Base-by-base conservation (phyloP, 2,113 vertebrate species). In the Mormoops blainvillei region DNA sequence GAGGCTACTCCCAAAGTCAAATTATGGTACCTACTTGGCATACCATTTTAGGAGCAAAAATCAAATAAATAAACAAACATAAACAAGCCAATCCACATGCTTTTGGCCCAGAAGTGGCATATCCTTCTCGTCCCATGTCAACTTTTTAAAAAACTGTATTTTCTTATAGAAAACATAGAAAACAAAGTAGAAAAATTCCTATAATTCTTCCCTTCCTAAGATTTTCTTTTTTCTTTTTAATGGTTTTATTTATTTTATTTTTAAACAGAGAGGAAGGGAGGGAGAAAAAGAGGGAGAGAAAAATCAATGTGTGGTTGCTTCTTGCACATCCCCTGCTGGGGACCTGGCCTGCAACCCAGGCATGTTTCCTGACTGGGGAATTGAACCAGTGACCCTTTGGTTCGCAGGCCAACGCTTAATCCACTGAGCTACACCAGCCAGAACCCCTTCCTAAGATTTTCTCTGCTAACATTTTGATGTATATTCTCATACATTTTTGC, bases 161-260 rank as follows among this genome's bases (percentile, higher is more conserved):
- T 94, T 65, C 24, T 80, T 61, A 0, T 33, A 83, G 61, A 86
- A 96, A 94, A 52, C 20, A 77, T 2, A 63, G 36, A 91, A 88
- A 76, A 19, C 43, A 91, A 82, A 52, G 5, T 92, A 86, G 61
- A 85, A 48, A 54, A 80, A 48, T 38, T 16, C 6, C 10, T 54
- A 0, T 67, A 61, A 83, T 87, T 83, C 68, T 86, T 38, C 48
- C 45, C 4, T 26, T 13, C 38, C 45, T 91, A 48, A 65, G 50
- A 78, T 88, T 70, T 96, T 87, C 68, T 68, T 70, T 96, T 87
- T 63, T 68, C 65, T 87, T n/a, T n/a, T n/a, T n/a, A n/a, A n/a
- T n/a, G n/a, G n/a, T n/a, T n/a, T n/a, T n/a, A n/a, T n/a, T n/a
- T n/a, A n/a, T n/a, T n/a, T n/a, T n/a, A n/a, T n/a, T n/a, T n/a